Base-by-base conservation (phyloP, 2,797 vertebrate genomes). In the Enteromius trimaculatus region DNA sequence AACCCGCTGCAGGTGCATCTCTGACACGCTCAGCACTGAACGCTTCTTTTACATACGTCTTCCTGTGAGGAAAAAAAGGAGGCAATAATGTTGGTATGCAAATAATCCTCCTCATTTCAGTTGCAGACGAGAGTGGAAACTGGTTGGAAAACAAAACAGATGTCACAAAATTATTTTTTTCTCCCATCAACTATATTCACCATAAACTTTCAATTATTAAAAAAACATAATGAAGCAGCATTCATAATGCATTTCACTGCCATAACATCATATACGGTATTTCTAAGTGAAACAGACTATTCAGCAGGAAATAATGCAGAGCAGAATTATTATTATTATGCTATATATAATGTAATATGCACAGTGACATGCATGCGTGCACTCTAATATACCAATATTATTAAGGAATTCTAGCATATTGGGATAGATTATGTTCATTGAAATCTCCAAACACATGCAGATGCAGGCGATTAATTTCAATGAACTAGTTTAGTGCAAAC, bases 1-100 rank as follows among this genome's bases (percentile, higher is more conserved):
- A 9, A 42, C n/a, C 74, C 5, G 4, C 49, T 44, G 78, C 85
- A 87, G 85, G 86, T 88, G 87, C 84, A 68, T 76, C 19, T 60
- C 42, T 37, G 53, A 60, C 14, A 62, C 3, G 8, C 17, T 37
- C 60, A 49, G 29, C 6, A 6, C 58, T 49, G 68, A 17, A n/a
- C 2, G 14, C 26, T 42, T 44, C 37, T 5, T 69, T 55, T 16
- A 44, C 19, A 49, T 44, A 3, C 14, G 1, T 5, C 21, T 7
- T 79, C n/a, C 47, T 79, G 31, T 79, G n/a, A 51, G 13, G n/a
- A 31, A 69, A 68, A 69, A 79, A 68, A 39, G 16, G 21, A 62
- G 47, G 1, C 2, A 55, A 23, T 23, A 23, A 39, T 42, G 74
- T 60, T 4, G 8, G 13, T n/a, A 42, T 77, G 37, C 16, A 42